phyloP scores from a whole-genome alignment of 2,797 vertebrate genomes.

The Pangasius larnaudii region DNA sequence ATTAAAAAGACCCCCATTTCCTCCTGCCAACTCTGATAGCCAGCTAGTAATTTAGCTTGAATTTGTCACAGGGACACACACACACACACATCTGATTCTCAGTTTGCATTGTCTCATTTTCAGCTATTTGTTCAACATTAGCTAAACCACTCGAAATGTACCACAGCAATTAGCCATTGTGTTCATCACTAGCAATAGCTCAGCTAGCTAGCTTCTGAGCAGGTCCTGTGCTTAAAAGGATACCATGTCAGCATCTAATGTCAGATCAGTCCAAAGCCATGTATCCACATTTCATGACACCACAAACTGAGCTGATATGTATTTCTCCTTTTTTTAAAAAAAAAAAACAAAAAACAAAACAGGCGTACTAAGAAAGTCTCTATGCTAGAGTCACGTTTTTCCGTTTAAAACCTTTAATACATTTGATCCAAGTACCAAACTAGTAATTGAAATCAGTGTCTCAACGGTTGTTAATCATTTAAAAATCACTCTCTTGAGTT shows the following conservation, averaged over 20 bases:
- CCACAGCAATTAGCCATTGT: background rate
- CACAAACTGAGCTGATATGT: background rate
- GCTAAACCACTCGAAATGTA: background rate
- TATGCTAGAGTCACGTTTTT: background rate
- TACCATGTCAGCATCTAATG: background rate
- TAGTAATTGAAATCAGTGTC: background rate
- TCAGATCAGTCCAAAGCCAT: background rate
- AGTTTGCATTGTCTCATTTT: too few relatives aligned
- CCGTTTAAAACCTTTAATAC: background rate
- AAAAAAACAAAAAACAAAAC: too few relatives aligned
- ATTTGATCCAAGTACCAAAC: background rate
- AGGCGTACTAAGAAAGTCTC: background rate
- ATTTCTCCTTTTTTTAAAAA: background rate
- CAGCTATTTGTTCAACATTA: background rate
- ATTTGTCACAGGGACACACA: too few relatives aligned
- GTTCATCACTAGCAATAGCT: background rate
- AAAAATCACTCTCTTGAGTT: background rate
- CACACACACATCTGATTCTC: too few relatives aligned
- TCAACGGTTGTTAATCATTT: background rate
- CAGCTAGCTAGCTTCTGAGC: background rate
- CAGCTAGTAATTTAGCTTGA: too few relatives aligned
- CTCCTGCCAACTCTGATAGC: too few relatives aligned
- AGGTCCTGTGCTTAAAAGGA: background rate
- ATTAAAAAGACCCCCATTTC: too few relatives aligned
- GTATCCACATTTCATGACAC: background rate